Percentiles rank a stretch among this genome's conserved stretches.
Evolutionary conservation across 2,113 vertebrate genomes (phyloP).

Genomic region (Cyanistes caeruleus): DNA sequence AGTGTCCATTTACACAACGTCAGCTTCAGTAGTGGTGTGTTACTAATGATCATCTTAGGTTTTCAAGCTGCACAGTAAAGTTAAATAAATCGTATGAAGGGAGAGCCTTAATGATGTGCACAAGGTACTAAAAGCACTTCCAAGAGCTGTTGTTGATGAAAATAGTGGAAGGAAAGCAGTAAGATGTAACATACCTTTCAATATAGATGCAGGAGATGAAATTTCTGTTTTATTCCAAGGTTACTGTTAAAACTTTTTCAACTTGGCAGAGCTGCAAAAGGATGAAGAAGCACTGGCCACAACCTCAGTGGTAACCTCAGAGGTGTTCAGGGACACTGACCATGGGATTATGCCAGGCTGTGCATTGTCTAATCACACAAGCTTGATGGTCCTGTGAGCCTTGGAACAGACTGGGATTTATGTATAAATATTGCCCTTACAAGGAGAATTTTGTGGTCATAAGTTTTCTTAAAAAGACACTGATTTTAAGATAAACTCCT

Average conservation of each 20-base stretch:
- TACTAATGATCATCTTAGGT: background rate
- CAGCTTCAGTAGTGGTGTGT: background rate
- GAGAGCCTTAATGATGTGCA: background rate
- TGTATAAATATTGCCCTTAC: background rate
- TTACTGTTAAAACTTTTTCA: background rate
- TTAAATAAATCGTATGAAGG: background rate
- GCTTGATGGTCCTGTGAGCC: background rate
- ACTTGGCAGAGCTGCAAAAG: background rate
- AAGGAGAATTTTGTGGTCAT: background rate
- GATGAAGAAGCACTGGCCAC: background rate
- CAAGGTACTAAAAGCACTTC: background rate
- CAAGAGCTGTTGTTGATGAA: background rate
- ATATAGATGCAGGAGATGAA: background rate
- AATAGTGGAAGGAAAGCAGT: background rate
- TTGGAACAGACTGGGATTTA: background rate
- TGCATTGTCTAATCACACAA: background rate
- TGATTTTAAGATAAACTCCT: background rate
- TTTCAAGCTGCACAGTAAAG: background rate
- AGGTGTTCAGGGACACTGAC: background rate
- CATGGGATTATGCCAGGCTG: background rate
- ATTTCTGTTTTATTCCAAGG: background rate
- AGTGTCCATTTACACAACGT: background rate
- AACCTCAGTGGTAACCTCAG: background rate
- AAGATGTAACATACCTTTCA: background rate
- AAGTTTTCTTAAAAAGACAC: background rate